phyloP scores from a whole-genome alignment of 2,888 invertebrate genomes.

The Notodonta ziczac region DNA sequence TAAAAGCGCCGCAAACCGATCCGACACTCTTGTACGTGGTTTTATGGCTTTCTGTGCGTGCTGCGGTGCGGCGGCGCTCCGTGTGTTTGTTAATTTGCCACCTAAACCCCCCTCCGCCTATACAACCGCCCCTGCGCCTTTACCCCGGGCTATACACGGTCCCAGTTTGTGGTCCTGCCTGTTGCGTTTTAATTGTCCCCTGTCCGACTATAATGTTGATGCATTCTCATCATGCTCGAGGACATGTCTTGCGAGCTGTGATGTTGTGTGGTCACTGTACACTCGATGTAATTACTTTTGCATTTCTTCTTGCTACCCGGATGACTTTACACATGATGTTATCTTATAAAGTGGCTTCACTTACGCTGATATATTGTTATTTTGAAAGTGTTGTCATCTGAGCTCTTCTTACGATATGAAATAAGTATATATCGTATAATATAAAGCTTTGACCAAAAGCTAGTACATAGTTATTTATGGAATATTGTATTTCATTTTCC shows the following conservation, averaged over 20 bases:
- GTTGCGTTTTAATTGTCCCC: slow-evolving; percentile 55
- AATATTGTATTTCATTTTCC: slow-evolving; percentile 26
- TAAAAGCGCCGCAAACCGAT: slow-evolving; percentile 32
- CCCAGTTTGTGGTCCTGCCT: slow-evolving; percentile 43
- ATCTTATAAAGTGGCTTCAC: too few relatives aligned
- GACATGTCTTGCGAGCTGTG: slow-evolving; percentile 10
- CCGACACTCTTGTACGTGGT: slow-evolving; percentile 45
- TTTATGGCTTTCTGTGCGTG: slow-evolving; percentile 58
- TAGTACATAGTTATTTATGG: too few relatives aligned
- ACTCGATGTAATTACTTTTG: too few relatives aligned
- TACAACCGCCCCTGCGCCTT: slow-evolving; percentile 14
- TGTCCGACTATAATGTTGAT: slow-evolving; percentile 32
- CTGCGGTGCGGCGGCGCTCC: slow-evolving; percentile 33
- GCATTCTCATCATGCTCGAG: slow-evolving; percentile 17
- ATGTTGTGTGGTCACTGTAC: slow-evolving; percentile 19
- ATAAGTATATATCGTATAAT: too few relatives aligned
- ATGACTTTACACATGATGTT: too few relatives aligned
- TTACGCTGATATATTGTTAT: too few relatives aligned
- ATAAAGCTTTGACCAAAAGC: too few relatives aligned
- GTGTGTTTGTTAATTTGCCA: slow-evolving; percentile 62
- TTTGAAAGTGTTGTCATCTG: too few relatives aligned
- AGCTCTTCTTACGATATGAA: too few relatives aligned
- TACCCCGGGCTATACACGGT: slow-evolving; percentile 22
- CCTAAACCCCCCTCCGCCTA: slow-evolving; percentile 24
- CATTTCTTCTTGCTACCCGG: too few relatives aligned